Base-by-base conservation (phyloP, 2,113 vertebrate genomes). In the Brachyhypopomus gauderio region DNA sequence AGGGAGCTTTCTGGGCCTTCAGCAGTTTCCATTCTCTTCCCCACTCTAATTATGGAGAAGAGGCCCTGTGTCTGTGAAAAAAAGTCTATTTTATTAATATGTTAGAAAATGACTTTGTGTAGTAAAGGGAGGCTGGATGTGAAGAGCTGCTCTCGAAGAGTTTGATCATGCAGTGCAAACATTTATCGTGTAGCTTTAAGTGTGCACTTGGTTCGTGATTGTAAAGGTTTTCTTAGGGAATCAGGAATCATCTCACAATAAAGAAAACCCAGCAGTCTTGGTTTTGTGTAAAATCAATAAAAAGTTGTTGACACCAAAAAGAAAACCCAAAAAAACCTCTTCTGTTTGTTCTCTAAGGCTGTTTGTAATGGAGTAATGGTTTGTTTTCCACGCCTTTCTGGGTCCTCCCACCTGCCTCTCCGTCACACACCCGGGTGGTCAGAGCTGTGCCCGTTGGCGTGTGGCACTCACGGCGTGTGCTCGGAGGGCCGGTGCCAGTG, bases 401-500 rank as follows among this genome's bases (percentile, higher is more conserved):
- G 75, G 77, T 80, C 58, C 72, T 34, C 58, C 30, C 73, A 86
- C 84, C 85, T 90, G 79, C 88, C 22, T 71, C 66, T 56, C 70
- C 82, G 5, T 85, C 38, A 7, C 38, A 3, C 38, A 7, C 5
- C 45, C 45, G 45, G 45, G 45, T 11, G 84, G 79, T 85, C 91
- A 99, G 97, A 98, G 89, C 91, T 99, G 20, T 99, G 97, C 84
- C 93, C 95, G 1, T 93, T 97, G 93, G 95, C 95, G 84, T 99
- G 97, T 76, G 95, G 97, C 84, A 95, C 92, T 90, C 97, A 98
- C 0, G 97, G 97, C 0, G 93, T 96, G 52, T 99, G 97, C 82
- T 94, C 94, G 0, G 93, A 95, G 84, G 97, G 97, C 82, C 93
- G 92, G 63, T 99, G 97, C 91, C 97, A 97, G 79, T 99, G 97